Evolutionary conservation across 2,113 vertebrate genomes (phyloP).

Genomic region (Protomyctophum bolini): DNA sequence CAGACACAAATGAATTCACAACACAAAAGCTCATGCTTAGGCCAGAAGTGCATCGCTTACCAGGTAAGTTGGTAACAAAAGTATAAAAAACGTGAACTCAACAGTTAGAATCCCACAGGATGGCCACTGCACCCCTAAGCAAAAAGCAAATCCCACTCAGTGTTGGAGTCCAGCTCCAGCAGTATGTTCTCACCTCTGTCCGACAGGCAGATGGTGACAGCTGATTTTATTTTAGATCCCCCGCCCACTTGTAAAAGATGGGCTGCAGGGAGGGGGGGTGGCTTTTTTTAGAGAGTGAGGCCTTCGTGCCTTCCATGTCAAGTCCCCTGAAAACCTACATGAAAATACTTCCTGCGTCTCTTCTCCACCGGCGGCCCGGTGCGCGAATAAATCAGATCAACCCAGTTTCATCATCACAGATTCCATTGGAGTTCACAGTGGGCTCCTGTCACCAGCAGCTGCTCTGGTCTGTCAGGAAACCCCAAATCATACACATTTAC

Average conservation of each 20-base stretch:
- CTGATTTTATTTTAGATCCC: constrained; percentile 88
- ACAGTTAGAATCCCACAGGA: constrained; percentile 73
- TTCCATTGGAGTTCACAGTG: constrained; percentile 33
- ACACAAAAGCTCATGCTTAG: background rate
- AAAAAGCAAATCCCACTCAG: constrained; percentile 81
- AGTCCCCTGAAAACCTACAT: constrained; percentile 71
- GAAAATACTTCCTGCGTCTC: constrained; percentile 68
- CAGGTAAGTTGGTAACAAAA: constrained; percentile 45
- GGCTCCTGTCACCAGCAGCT: constrained; percentile 51
- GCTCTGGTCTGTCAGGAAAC: constrained; percentile 55
- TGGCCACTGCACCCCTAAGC: constrained; percentile 62
- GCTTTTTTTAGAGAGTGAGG: constrained; percentile 83
- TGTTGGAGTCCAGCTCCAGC: constrained; percentile 88
- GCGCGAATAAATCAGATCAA: constrained; percentile 66
- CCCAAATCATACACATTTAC: constrained; percentile 46
- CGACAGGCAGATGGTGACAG: constrained; percentile 74
- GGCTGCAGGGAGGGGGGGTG: constrained; percentile 41
- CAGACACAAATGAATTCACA: constrained; percentile 3
- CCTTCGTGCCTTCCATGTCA: constrained; percentile 71
- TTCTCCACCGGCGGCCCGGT: constrained; percentile 27
- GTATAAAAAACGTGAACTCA: constrained; percentile 40
- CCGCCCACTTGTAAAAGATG: constrained; percentile 70
- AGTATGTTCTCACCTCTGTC: constrained; percentile 75
- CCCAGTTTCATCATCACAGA: constrained; percentile 68
- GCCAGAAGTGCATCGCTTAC: constrained; percentile 62